Evolutionary conservation across 2,797 vertebrate species (phyloP), one percentile per base, ranked within the genome.

Genomic region (Microctenopoma stevenorrisi): DNA sequence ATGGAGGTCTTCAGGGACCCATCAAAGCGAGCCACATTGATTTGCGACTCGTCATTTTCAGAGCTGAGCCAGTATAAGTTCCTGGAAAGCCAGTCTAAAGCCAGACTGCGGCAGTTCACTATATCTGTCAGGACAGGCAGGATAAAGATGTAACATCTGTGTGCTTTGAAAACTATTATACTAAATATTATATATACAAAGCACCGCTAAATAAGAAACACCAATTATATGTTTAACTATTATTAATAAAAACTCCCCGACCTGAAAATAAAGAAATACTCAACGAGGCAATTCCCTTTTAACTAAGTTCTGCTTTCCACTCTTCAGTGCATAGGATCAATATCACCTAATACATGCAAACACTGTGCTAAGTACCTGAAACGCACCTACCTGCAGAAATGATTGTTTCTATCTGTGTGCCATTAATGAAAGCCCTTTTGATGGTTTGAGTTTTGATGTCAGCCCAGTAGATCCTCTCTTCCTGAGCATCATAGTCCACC

Each of bases 51-150:
- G 85, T 99, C 98, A 82, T 97, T 97, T 90, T 99, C 98, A 3
- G 97, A 97, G 86, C 98, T 99, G 88, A 98, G 96, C 98, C 98
- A 99, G 87, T 99, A 99, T 81, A 99, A 94, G 92, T 99, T 99
- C 81, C 96, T 96, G 18, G 98, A 99, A 83, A 99, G 91, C 98
- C 98, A 99, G 82, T 99, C 98, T 76, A 99, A 94, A 55, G 97
- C 97, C 77, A 99, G 92, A 72, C 98, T 95, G 54, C 96, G 95
- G 87, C 97, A 98, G 91, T 97, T 99, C 81, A 96, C 95, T 72
- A 96, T 96, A 92, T 99, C 98, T 99, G 93, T 46, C 59, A 63
- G 50, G 12, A 46, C 81, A 38, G 64, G 30, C 7, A 52, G 1
- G 25, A 47, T 51, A 64, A 53, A 52, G 5, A 12, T 7, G 35